Evolutionary conservation across 2,113 vertebrate genomes (phyloP).

Genomic region (Myxocyprinus asiaticus): DNA sequence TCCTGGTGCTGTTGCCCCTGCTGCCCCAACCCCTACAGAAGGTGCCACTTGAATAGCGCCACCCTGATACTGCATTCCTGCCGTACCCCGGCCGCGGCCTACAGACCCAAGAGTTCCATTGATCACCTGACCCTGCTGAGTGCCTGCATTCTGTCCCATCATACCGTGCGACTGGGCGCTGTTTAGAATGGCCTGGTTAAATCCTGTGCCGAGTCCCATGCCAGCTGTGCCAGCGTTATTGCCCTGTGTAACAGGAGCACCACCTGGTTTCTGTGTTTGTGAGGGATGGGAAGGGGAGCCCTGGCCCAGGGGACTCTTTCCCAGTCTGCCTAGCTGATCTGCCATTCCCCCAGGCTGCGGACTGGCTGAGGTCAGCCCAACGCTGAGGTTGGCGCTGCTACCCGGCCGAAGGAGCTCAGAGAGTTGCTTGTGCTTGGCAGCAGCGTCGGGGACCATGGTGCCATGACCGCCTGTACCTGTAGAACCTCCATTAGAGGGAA

Average conservation of each 20-base stretch:
- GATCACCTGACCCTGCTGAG: constrained; percentile 89
- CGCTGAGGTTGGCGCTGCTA: constrained; percentile 77
- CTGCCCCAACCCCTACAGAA: constrained; percentile 62
- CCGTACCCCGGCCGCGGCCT: constrained; percentile 85
- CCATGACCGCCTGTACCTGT: constrained; percentile 58
- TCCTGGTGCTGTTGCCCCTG: constrained; percentile 48
- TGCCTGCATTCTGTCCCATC: constrained; percentile 82
- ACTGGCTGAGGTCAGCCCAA: constrained; percentile 83
- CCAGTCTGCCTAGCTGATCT: constrained; percentile 68
- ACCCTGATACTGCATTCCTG: constrained; percentile 86
- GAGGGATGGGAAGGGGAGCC: constrained; percentile 85
- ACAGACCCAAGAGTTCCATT: constrained; percentile 90
- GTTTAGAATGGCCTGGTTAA: constrained; percentile 89
- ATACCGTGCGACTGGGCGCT: constrained; percentile 87
- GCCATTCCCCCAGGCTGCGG: constrained; percentile 82
- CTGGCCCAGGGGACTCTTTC: constrained; percentile 89
- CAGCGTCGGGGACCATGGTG: constrained; percentile 86
- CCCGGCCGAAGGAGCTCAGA: constrained; percentile 92
- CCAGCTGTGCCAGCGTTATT: constrained; percentile 75
- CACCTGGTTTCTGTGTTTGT: constrained; percentile 90
- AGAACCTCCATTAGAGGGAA: constrained; percentile 73
- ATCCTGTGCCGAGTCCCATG: constrained; percentile 88
- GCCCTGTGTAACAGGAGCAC: constrained; percentile 79
- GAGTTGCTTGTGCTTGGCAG: constrained; percentile 97
- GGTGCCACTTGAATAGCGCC: constrained; percentile 81